Base-by-base conservation (phyloP, 2,113 vertebrate genomes). In the Chrysochloris asiatica region DNA sequence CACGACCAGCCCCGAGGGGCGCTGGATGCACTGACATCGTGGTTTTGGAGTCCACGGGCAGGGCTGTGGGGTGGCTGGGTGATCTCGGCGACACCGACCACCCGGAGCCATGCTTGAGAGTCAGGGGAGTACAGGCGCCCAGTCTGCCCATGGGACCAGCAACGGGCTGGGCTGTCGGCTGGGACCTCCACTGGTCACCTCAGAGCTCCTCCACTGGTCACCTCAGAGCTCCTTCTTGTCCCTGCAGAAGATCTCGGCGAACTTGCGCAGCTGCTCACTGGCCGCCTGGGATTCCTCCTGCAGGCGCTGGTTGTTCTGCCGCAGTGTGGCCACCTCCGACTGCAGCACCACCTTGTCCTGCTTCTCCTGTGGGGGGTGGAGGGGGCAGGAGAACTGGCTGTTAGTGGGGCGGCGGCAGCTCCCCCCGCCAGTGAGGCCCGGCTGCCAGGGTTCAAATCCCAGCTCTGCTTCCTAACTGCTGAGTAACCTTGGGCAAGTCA, bases 221-320 rank as follows among this genome's bases (percentile, higher is more conserved):
- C 33, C 52, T 97, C 94, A 97, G 48, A 95, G 95, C 1, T 97
- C 97, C 84, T 98, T 98, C 89, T 97, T 97, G 82, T 97, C 98
- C 38, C 97, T 97, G 71, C 97, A 98, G 82, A 99, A 98, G 88
- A 99, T 97, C 86, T 98, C 86, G 0, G 98, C 98, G 71, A 99
- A 99, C 97, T 98, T 98, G 80, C 98, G 98, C 30, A 99, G 98
- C 97, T 99, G 99, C 96, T 99, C 98, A 0, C 98, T 98, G 96
- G 99, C 98, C 0, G 98, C 98, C 43, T 96, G 96, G 0, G 99
- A 99, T 88, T 99, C 99, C 96, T 98, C 98, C 96, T 99, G 99
- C 69, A 99, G 93, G 0, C 99, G 98, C 96, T 99, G 99, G 97
- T 99, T 99, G 96, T 99, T 99, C 87, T 99, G 96, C 17, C 99